phyloP scores from a whole-genome alignment of 2,113 vertebrate genomes.

The Athene cunicularia region DNA sequence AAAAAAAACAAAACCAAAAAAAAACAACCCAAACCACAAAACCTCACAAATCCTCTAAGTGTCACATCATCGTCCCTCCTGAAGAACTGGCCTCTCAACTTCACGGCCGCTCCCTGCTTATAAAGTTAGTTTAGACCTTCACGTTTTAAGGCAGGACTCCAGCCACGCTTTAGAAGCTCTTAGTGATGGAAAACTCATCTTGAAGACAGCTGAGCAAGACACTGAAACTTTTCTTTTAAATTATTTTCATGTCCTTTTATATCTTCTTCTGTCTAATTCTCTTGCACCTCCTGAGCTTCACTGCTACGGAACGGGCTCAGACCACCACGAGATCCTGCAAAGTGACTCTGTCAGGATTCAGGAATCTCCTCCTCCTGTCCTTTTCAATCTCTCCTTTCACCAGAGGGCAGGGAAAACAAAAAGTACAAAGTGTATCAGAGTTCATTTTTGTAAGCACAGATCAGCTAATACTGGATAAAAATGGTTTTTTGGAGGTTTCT shows the following conservation, averaged over 20 bases:
- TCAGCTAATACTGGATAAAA: rapidly evolving
- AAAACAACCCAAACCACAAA: background rate
- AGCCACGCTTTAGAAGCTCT: background rate
- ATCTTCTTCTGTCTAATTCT: background rate
- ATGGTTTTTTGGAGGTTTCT: background rate
- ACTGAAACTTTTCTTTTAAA: background rate
- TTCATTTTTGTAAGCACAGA: background rate
- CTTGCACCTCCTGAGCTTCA: background rate
- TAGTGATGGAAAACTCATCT: background rate
- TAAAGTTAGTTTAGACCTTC: background rate
- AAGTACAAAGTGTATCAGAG: background rate
- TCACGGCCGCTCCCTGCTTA: no score
- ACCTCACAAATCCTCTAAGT: background rate
- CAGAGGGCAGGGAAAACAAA: background rate
- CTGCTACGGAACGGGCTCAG: background rate
- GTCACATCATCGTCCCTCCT: background rate
- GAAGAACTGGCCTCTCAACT: background rate
- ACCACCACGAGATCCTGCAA: background rate
- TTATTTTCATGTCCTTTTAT: background rate
- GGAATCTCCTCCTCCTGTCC: background rate
- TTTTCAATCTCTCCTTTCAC: background rate
- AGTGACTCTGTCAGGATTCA: background rate
- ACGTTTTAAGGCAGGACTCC: background rate
- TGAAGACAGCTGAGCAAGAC: background rate
- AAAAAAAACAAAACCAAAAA: background rate